Evolutionary conservation across 2,888 invertebrate genomes (phyloP), one percentile per base, ranked within the genome.

Genomic region (Polia nebulosa): DNA sequence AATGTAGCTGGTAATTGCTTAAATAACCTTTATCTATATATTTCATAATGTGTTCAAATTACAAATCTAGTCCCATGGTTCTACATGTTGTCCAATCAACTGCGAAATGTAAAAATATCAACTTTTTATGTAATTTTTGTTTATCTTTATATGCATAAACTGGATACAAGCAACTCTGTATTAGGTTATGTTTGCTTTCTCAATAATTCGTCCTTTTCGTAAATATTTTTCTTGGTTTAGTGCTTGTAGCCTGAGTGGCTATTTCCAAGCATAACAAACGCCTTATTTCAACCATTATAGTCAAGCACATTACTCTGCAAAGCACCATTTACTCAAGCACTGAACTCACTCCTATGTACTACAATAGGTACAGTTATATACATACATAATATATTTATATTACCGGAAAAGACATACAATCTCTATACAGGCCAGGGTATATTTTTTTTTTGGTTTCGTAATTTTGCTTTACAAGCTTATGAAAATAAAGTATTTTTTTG

Each of bases 1-100:
- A n/a, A 57, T 49, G 71, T 67, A 65, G 51, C 44, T 68, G 72
- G 72, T 20, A 76, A 77, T 81, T 83, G 67, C 68, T 68, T 67
- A 45, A 57, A 65, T 57, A 36, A 27, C 9, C 27, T 74, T 70
- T 41, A 55, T 13, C 57, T 73, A 59, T 57, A 39, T 72, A 68
- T 59, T 69, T 29, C 4, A 32, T 62, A 52, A 69, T 63, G 22
- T 47, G 49, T 41, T 66, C 57, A 51, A 11, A 55, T 61, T 58
- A 45, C 1, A 20, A 55, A 34, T 56, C 15, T 59, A 73, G 76
- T n/a, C n/a, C n/a, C n/a, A n/a, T n/a, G 20, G 34, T 57, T 20
- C 29, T 57, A 36, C 20, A 34, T 47, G 39, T 52, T n/a, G 9
- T 11, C 41, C 13, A 52, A 67, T 29, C 36, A 3, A 51, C 34